These are phyloP conservation scores for Anastrepha ludens DNA, from an alignment of 1,140 invertebrate genomes.

Conservation along the genomic window DNA sequence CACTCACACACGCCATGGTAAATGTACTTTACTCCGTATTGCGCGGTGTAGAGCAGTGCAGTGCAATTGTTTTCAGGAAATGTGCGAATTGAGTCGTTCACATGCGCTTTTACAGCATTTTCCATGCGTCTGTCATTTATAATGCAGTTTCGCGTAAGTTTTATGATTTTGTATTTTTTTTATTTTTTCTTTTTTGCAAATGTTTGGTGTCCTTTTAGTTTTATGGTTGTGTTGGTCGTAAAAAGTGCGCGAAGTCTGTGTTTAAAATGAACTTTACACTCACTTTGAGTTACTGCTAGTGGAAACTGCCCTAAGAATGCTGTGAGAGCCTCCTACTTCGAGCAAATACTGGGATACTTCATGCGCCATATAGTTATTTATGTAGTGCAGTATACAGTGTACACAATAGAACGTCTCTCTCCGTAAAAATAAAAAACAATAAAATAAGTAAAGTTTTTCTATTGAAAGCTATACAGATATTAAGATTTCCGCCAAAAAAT, in stretches of 20 bases:
- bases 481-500: no score
- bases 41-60: not conserved
- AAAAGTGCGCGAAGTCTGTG: slow-evolving; percentile 18
- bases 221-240: slow-evolving; percentile 18
- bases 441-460: no score
- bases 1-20: not conserved
- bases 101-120: slow-evolving; percentile 35
- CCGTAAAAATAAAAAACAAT: no score
- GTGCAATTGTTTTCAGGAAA: slow-evolving; percentile 50
- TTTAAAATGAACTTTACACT: slow-evolving; percentile 52
- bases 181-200: slow-evolving; percentile 2
- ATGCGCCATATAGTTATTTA: no score
- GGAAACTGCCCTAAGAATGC: slow-evolving; percentile 27
- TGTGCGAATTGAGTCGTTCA: slow-evolving; percentile 39
- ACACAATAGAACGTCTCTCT: no score
- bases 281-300: slow-evolving; percentile 27
- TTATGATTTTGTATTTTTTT: slow-evolving; percentile 18
- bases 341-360: not conserved
- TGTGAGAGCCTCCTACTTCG: not conserved
- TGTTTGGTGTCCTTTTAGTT: slow-evolving; percentile 48
- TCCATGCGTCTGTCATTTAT: slow-evolving; percentile 42
- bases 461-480: no score
- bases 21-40: not conserved
- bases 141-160: slow-evolving; percentile 47
- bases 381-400: no score